Conservation (phyloP, 1,140 invertebrate species). For the Nephotettix cincticeps region DNA sequence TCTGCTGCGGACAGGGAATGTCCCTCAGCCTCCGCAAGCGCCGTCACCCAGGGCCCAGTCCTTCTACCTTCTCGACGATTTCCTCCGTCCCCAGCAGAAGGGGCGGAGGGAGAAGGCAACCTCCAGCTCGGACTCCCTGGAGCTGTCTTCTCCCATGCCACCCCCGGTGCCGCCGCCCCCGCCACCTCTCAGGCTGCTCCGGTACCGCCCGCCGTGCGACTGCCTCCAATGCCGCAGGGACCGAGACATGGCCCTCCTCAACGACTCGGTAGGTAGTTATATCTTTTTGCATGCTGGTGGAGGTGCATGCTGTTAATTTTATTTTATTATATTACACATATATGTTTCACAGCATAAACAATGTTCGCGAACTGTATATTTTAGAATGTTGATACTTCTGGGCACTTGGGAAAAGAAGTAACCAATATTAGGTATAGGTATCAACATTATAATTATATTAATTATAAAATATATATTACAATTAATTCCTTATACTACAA, state of each 20-base stretch:
- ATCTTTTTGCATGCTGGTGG: not conserved
- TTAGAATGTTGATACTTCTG: too few species aligned
- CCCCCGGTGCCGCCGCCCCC: constrained; percentile 38
- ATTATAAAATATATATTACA: too few species aligned
- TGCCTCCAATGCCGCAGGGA: constrained; percentile 33
- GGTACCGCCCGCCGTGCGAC: constrained; percentile 34
- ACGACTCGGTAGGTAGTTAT: constrained; percentile 32
- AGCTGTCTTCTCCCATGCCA: constrained; percentile 38
- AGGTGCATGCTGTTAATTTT: too few species aligned
- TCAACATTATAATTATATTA: too few species aligned
- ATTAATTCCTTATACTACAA: too few species aligned
- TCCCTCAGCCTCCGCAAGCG: constrained; percentile 24
- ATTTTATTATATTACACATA: too few species aligned
- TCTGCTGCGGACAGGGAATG: constrained; percentile 47
- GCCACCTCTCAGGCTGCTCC: constrained; percentile 36
- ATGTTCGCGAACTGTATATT: too few species aligned
- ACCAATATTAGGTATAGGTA: too few species aligned
- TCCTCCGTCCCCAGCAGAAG: constrained; percentile 48
- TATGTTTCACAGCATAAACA: too few species aligned
- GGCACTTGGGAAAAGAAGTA: too few species aligned
- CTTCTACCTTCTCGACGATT: constrained; percentile 55
- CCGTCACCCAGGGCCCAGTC: constrained; percentile 50
- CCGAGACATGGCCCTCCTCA: constrained; percentile 30
- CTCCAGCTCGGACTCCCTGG: constrained; percentile 39
- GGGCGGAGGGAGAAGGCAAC: constrained; percentile 34